Conservation (phyloP, 2,888 invertebrate genomes). For the Meloe dianella region DNA sequence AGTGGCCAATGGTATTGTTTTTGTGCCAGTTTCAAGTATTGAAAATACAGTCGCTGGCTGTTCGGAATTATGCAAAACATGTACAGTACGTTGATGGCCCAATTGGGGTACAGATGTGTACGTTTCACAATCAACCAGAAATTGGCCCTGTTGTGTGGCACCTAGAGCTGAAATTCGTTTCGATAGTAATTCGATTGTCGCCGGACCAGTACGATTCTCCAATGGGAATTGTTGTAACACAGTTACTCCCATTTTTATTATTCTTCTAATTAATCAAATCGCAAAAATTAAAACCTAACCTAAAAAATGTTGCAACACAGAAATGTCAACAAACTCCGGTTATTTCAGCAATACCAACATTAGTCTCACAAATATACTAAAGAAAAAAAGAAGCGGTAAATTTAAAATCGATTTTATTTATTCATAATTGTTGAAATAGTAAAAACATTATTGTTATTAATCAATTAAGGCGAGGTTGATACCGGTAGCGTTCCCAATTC, state of each 20-base stretch:
- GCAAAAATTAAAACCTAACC: background rate
- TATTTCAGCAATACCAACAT: background rate
- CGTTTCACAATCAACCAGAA: constrained; percentile 94
- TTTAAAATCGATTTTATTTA: constrained; percentile 9
- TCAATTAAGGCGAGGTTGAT: constrained; percentile 26
- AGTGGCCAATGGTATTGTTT: constrained; percentile 86
- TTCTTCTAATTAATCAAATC: background rate
- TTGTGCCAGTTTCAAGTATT: constrained; percentile 84
- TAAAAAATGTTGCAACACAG: background rate
- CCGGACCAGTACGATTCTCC: constrained; percentile 87
- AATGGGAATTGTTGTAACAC: constrained; percentile 86
- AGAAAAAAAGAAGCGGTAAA: background rate
- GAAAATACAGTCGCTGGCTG: constrained; percentile 95
- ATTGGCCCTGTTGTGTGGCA: constrained; percentile 86
- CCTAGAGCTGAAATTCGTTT: constrained; percentile 86
- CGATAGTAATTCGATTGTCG: constrained; percentile 84
- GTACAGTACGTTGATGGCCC: constrained; percentile 81
- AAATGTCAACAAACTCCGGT: background rate
- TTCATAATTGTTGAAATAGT: background rate
- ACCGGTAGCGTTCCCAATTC: constrained; percentile 52
- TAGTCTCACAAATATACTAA: background rate
- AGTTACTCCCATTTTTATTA: constrained; percentile 68
- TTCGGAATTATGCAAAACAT: constrained; percentile 95
- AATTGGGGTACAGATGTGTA: constrained; percentile 80
- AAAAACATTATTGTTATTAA: constrained; percentile 4